Conservation (phyloP, 2,113 vertebrate genomes). For the Epinephelus cyanopodus region DNA sequence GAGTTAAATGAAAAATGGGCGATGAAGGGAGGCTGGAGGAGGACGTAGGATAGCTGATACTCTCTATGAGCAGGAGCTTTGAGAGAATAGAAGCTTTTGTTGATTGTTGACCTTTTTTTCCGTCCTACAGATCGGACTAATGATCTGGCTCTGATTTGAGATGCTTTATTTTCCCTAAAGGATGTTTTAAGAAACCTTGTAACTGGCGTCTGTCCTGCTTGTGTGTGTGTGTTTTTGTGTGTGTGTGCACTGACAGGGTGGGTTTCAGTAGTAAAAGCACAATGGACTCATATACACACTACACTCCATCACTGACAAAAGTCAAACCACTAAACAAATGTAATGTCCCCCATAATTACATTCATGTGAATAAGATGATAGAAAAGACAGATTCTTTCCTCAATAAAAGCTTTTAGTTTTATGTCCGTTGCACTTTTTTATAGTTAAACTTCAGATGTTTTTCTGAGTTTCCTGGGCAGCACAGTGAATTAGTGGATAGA, state of each 20-base stretch:
- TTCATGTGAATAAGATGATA: conserved; percentile 56
- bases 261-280: conserved; percentile 63
- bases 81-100: conserved; percentile 59
- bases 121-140: conserved; percentile 30
- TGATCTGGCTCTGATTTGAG: conserved; percentile 60
- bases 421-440: conserved; percentile 27
- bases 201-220: conserved; percentile 30
- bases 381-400: conserved; percentile 49
- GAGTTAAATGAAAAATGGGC: conserved; percentile 5
- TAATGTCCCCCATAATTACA: conserved; percentile 64
- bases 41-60: not conserved
- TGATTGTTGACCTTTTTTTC: conserved; percentile 54
- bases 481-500: not conserved
- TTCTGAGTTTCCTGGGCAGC: conserved; percentile 30
- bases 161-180: conserved; percentile 62
- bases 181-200: conserved; percentile 54
- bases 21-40: conserved; percentile 2
- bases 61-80: conserved; percentile 14
- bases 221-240: conserved; percentile 38
- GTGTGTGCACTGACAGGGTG: conserved; percentile 16
- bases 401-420: conserved; percentile 38
- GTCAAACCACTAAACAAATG: conserved; percentile 62
- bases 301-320: conserved; percentile 65
- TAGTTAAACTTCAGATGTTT: conserved; percentile 26
- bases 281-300: conserved; percentile 46